Percentiles rank a stretch among this genome's conserved stretches.
Evolutionary conservation across 2,113 vertebrate genomes (phyloP).

Genomic region (Felis catus): DNA sequence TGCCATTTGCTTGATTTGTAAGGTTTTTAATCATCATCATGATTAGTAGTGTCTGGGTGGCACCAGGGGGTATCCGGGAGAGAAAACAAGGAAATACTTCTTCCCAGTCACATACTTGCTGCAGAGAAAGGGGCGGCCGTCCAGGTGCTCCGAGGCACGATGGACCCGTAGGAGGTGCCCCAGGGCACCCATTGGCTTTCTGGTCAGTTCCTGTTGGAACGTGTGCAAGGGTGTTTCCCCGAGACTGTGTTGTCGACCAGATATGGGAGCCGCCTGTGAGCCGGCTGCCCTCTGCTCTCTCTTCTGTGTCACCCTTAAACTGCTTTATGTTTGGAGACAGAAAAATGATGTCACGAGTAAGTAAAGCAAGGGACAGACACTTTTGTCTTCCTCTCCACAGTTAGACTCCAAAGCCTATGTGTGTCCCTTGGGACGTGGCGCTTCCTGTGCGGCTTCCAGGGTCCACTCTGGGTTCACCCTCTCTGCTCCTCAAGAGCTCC

Average conservation of each 20-base stretch:
- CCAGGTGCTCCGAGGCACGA: background rate
- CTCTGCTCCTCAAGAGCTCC: background rate
- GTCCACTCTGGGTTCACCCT: too few relatives aligned
- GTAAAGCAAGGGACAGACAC: background rate
- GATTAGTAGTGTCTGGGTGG: rapidly evolving
- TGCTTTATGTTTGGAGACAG: background rate
- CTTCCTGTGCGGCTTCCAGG: rapidly evolving
- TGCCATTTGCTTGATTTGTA: background rate
- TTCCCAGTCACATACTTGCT: rapidly evolving
- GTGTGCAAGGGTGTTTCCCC: rapidly evolving
- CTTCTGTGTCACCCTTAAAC: background rate
- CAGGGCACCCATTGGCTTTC: rapidly evolving
- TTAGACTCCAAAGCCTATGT: rapidly evolving
- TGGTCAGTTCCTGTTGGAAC: background rate
- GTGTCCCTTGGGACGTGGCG: too few relatives aligned
- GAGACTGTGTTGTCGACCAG: background rate
- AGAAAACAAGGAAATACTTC: rapidly evolving
- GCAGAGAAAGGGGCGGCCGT: too few relatives aligned
- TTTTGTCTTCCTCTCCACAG: background rate
- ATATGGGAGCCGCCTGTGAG: too few relatives aligned
- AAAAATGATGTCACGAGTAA: background rate
- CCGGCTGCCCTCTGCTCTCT: background rate
- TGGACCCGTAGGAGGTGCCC: rapidly evolving
- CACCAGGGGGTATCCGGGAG: rapidly evolving
- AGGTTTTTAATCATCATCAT: background rate